phyloP scores from a whole-genome alignment of 2,797 vertebrate species.

The Argya squamiceps region DNA sequence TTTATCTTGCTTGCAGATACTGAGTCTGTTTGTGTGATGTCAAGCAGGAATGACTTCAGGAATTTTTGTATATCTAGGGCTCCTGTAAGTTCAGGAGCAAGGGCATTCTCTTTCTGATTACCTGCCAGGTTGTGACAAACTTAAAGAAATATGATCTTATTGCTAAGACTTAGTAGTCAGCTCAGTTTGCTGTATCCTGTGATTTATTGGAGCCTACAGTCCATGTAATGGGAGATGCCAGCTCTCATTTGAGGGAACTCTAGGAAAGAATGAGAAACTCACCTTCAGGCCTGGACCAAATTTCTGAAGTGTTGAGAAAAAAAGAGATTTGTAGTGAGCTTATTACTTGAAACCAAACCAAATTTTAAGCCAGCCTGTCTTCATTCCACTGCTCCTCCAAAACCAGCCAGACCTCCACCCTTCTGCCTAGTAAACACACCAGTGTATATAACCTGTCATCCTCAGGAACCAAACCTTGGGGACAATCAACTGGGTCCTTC shows the following conservation, averaged over 20 bases:
- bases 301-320: neutral
- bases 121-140: conserved; percentile 11
- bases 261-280: neutral
- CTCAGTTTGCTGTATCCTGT: conserved; percentile 15
- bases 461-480: neutral
- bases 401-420: neutral
- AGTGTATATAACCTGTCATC: conserved; percentile 15
- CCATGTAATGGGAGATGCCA: conserved; percentile 33
- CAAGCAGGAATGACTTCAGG: neutral
- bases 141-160: neutral
- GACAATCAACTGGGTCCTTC: neutral
- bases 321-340: neutral
- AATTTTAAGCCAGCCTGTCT: conserved; percentile 19
- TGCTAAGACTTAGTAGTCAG: neutral
- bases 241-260: neutral
- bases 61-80: neutral
- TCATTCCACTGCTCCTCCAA: neutral
- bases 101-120: conserved; percentile 31
- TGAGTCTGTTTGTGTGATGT: neutral
- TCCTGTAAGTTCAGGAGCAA: neutral
- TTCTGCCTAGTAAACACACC: conserved; percentile 35
- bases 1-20: conserved; percentile 25
- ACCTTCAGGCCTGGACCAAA: neutral
- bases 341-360: neutral
- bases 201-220: conserved; percentile 20